These are phyloP conservation scores for Xestobium rufovillosum DNA, from an alignment of 2,888 invertebrate species.

Conservation along the genomic window DNA sequence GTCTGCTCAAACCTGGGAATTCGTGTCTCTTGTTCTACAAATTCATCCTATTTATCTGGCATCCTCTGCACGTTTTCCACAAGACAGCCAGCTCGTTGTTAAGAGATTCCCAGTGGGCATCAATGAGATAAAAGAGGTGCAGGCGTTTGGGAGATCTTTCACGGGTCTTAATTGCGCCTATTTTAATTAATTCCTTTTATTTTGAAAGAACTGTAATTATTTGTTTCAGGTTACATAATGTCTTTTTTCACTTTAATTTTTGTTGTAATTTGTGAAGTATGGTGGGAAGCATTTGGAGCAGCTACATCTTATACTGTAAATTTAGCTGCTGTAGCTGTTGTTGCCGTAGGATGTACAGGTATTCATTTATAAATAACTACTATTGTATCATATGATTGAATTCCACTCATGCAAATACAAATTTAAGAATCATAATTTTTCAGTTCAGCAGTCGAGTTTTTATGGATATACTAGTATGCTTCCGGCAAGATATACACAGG, in stretches of 20 bases:
- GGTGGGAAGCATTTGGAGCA: constrained; percentile 73
- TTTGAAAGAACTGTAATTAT: constrained; percentile 10
- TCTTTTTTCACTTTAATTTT: constrained; percentile 75
- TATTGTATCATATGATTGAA: background rate
- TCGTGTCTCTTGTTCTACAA: too few relatives aligned
- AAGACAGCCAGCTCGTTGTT: too few relatives aligned
- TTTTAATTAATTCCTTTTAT: too few relatives aligned
- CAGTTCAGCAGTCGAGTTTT: constrained; percentile 87
- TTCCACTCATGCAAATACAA: constrained; percentile 2
- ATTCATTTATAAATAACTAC: constrained; percentile 20
- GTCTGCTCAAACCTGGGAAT: too few relatives aligned
- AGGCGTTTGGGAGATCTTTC: too few relatives aligned
- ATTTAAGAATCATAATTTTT: constrained; percentile 21
- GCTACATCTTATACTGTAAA: constrained; percentile 77
- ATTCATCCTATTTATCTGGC: too few relatives aligned
- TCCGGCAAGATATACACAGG: constrained; percentile 83
- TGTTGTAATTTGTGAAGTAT: constrained; percentile 79
- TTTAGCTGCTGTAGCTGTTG: constrained; percentile 74
- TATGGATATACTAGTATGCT: constrained; percentile 91
- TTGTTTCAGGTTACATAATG: constrained; percentile 63
- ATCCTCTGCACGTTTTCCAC: too few relatives aligned
- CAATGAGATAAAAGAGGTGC: too few relatives aligned
- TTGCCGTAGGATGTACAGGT: constrained; percentile 82
- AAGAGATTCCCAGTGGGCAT: too few relatives aligned
- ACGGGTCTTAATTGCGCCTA: too few relatives aligned